These are phyloP conservation scores for Clanis bilineata DNA, from an alignment of 2,888 invertebrate genomes.

Conservation along the genomic window DNA sequence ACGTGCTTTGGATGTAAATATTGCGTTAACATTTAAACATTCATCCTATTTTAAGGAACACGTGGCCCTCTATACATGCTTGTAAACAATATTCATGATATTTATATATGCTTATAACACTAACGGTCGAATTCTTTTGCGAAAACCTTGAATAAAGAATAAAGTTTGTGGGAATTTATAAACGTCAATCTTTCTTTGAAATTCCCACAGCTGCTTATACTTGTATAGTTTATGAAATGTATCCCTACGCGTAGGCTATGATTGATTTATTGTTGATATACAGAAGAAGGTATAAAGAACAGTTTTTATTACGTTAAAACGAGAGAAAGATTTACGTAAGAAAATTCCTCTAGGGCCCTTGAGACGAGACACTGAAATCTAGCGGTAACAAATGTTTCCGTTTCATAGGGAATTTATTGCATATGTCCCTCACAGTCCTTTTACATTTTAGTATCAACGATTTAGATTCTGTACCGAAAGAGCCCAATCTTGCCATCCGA, in stretches of 20 bases:
- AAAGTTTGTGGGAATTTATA: neutral
- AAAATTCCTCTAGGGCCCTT: constrained; percentile 1
- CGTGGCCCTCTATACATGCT: constrained; percentile 21
- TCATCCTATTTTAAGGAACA: constrained; percentile 37
- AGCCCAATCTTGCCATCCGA: constrained; percentile 21
- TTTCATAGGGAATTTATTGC: constrained; percentile 8
- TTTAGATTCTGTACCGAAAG: constrained; percentile 27
- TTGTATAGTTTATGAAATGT: neutral
- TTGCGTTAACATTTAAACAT: constrained; percentile 35
- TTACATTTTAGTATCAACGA: constrained; percentile 48
- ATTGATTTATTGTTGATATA: neutral
- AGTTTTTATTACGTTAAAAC: neutral
- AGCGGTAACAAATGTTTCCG: neutral
- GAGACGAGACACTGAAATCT: neutral
- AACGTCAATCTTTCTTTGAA: neutral
- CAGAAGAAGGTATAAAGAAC: neutral
- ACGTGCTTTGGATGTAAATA: constrained; percentile 61
- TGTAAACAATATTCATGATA: constrained; percentile 17
- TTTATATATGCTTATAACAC: neutral
- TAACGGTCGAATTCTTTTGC: neutral
- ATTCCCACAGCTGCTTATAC: neutral
- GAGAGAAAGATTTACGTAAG: neutral
- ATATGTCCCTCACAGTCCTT: constrained; percentile 24
- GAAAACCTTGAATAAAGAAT: neutral
- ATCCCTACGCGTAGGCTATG: neutral